A percentile compares a stretch with the other conserved stretches of the same genome.
Evolutionary conservation across 2,113 vertebrate species (phyloP).

Genomic region (Oncorhynchus tshawytscha): DNA sequence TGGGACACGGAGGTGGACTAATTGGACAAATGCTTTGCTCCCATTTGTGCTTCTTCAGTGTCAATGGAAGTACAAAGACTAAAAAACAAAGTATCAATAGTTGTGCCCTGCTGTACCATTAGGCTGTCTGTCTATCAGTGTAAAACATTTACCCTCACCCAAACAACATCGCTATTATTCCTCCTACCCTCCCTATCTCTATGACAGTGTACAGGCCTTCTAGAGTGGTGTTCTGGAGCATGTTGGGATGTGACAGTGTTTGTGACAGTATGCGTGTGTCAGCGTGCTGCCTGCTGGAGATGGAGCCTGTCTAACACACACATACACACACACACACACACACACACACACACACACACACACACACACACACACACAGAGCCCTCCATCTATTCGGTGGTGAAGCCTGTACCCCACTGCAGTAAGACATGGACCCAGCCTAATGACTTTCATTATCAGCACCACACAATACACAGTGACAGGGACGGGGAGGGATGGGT

Average conservation of each 20-base stretch:
- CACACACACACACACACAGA: conserved; percentile 5
- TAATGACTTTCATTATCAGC: conserved; percentile 70
- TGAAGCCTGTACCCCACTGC: neutral
- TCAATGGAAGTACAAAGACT: conserved; percentile 13
- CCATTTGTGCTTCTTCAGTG: conserved; percentile 5
- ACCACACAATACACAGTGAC: conserved; percentile 45
- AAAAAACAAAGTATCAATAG: conserved; percentile 19
- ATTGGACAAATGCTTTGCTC: neutral
- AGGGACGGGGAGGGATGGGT: conserved; percentile 17
- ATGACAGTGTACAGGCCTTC: conserved; percentile 24
- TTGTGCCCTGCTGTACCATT: conserved; percentile 10
- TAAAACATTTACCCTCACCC: neutral
- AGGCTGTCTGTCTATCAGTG: neutral
- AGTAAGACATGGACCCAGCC: conserved; percentile 50
- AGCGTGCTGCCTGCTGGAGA: conserved; percentile 16
- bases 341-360: conserved; percentile 3
- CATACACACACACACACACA: too few relatives aligned
- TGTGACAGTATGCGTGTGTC: conserved; percentile 33
- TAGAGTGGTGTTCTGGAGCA: conserved; percentile 25
- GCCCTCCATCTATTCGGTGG: conserved; percentile 10
- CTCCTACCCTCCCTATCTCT: conserved; percentile 6
- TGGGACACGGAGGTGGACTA: too few relatives aligned
- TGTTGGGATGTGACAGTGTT: conserved; percentile 17
- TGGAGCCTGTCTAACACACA: neutral
- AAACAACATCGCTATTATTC: neutral